Percentiles rank a stretch among this genome's conserved stretches.
Conservation (phyloP, 2,797 vertebrate species). For the Aplochiton taeniatus region DNA sequence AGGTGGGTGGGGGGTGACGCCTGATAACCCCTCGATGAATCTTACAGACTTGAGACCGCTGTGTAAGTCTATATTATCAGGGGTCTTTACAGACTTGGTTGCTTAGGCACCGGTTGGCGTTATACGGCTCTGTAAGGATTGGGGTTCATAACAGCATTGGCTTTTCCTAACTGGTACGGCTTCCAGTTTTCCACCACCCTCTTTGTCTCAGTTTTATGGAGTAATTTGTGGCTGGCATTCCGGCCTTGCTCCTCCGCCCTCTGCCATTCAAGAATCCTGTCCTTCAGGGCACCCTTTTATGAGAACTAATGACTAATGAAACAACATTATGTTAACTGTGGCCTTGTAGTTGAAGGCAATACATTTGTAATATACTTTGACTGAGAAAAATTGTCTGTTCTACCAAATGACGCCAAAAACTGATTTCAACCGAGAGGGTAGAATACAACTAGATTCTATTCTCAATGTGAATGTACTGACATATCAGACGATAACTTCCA, state of each 20-base stretch:
- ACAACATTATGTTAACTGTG: slow-evolving; percentile 14
- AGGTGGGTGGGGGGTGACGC: slow-evolving; percentile 24
- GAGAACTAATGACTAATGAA: slow-evolving; percentile 10
- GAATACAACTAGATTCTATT: too few species aligned
- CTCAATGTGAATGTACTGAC: too few species aligned
- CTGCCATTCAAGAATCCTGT: slow-evolving; percentile 28
- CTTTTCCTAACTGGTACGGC: neutral
- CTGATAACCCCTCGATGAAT: too few species aligned
- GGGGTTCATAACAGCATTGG: neutral
- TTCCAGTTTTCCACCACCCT: too few species aligned
- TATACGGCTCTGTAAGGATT: neutral
- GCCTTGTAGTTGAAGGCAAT: slow-evolving; percentile 17
- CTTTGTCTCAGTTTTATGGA: neutral
- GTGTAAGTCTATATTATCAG: slow-evolving; percentile 9
- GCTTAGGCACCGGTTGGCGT: slow-evolving; percentile 7
- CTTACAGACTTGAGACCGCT: slow-evolving; percentile 1
- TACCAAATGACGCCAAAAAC: too few species aligned
- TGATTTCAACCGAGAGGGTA: too few species aligned
- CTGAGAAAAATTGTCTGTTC: too few species aligned
- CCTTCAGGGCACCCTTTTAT: slow-evolving; percentile 28
- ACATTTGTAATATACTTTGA: too few species aligned
- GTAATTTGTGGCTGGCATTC: neutral
- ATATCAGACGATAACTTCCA: too few species aligned
- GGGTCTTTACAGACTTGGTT: neutral
- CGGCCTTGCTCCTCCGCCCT: slow-evolving; percentile 10